These are phyloP conservation scores for Ciconia maguari DNA, from an alignment of 2,113 vertebrate genomes.

Conservation along the genomic window DNA sequence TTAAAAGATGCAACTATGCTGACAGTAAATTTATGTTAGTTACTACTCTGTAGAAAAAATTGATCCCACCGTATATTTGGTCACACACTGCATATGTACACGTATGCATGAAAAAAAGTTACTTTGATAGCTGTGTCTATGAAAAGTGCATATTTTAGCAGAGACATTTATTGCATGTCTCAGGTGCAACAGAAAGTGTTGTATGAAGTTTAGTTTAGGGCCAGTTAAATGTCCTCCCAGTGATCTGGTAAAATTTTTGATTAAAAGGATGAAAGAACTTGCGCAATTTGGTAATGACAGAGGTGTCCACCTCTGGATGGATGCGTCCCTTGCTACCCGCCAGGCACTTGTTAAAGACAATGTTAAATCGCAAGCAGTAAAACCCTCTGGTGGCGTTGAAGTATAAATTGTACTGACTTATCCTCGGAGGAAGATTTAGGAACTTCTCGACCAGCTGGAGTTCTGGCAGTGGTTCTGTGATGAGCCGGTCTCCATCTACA, in stretches of 20 bases:
- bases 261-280: constrained; percentile 97
- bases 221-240: constrained; percentile 94
- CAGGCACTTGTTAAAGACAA: constrained; percentile 98
- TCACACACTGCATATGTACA: constrained; percentile 81
- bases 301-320: constrained; percentile 90
- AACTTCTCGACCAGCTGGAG: constrained; percentile 93
- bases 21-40: constrained; percentile 64
- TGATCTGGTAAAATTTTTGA: constrained; percentile 98
- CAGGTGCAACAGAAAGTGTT: constrained; percentile 74
- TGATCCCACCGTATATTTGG: constrained; percentile 83
- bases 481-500: constrained; percentile 93
- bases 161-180: constrained; percentile 62
- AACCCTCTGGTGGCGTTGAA: constrained; percentile 96
- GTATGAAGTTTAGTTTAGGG: constrained; percentile 75
- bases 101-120: constrained; percentile 69
- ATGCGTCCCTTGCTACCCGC: constrained; percentile 96
- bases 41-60: constrained; percentile 75
- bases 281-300: constrained; percentile 90
- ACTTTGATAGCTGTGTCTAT: constrained; percentile 53
- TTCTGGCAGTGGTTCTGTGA: constrained; percentile 91
- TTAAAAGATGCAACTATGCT: constrained; percentile 70
- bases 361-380: constrained; percentile 94
- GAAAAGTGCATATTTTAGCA: constrained; percentile 81
- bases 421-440: constrained; percentile 89
- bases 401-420: constrained; percentile 95